A percentile compares a stretch with the other conserved stretches of the same genome.
These are phyloP conservation scores for Drosophila imparisetae DNA, from an alignment of 2,888 invertebrate genomes.

Conservation along the genomic window DNA sequence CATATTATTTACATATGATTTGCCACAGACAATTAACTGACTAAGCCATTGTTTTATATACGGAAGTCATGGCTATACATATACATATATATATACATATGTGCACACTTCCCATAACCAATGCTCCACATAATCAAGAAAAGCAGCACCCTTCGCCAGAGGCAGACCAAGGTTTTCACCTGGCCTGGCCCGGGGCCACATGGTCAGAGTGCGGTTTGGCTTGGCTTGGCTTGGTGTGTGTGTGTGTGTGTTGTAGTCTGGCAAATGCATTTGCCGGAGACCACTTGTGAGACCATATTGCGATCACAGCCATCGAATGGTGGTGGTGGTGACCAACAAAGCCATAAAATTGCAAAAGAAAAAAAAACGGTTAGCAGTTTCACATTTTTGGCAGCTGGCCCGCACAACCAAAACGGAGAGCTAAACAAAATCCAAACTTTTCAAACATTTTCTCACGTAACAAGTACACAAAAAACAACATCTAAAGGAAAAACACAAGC, in stretches of 20 bases:
- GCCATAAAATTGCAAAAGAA: conserved; percentile 51
- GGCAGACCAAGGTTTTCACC: conserved; percentile 57
- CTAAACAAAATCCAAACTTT: conserved; percentile 59
- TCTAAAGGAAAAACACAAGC: conserved; percentile 48
- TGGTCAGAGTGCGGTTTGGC: conserved; percentile 56
- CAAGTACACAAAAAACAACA: conserved; percentile 66
- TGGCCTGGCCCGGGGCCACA: conserved; percentile 37
- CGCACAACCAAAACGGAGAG: conserved; percentile 36
- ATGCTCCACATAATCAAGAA: conserved; percentile 39
- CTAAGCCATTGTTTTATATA: conserved; percentile 7
- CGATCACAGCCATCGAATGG: conserved; percentile 23
- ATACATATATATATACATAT: not conserved
- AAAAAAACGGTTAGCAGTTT: conserved; percentile 61
- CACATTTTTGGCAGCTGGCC: conserved; percentile 66
- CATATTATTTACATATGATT: conserved; percentile 14
- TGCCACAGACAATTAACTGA: conserved; percentile 18
- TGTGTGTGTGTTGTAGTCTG: conserved; percentile 20
- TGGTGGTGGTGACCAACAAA: conserved; percentile 43
- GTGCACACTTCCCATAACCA: conserved; percentile 39
- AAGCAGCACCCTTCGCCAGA: conserved; percentile 60
- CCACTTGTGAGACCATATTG: conserved; percentile 24
- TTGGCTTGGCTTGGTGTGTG: not conserved
- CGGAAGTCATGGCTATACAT: conserved; percentile 44
- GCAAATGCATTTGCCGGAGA: conserved; percentile 58
- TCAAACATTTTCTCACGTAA: conserved; percentile 76